Percentiles rank a stretch among this genome's conserved stretches.
Evolutionary conservation across 2,888 invertebrate species (phyloP).

Genomic region (Eutolmus rufibarbis): DNA sequence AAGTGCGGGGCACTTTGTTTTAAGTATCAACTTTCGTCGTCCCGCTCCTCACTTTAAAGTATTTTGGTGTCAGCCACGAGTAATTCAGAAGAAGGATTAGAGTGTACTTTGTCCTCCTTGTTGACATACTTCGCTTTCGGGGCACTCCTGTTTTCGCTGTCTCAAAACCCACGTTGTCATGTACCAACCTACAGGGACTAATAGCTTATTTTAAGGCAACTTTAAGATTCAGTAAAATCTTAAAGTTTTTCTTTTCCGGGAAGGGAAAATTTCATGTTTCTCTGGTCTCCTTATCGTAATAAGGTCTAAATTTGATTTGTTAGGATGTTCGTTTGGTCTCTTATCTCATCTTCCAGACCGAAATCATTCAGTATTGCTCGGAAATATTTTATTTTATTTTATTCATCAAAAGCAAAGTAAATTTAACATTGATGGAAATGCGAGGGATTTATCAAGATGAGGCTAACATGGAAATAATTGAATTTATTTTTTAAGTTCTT

Average conservation of each 20-base stretch:
- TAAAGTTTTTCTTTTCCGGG: neutral
- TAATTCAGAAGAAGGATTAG: neutral
- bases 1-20: neutral
- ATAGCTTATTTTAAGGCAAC: neutral
- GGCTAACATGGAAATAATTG: neutral
- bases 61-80: neutral
- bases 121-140: neutral
- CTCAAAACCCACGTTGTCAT: neutral
- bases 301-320: neutral
- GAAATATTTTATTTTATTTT: neutral
- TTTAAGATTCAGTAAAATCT: neutral
- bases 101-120: neutral
- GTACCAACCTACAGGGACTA: neutral
- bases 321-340: neutral
- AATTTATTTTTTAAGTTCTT: neutral
- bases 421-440: neutral
- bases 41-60: neutral
- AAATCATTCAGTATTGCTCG: neutral
- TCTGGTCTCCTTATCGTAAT: neutral
- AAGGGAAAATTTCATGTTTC: neutral
- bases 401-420: neutral
- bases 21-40: neutral
- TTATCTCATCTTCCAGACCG: neutral
- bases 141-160: neutral
- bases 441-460: neutral